Evolutionary conservation across 2,888 invertebrate genomes (phyloP), one percentile per base, ranked within the genome.

Genomic region (Eilema sororculum): DNA sequence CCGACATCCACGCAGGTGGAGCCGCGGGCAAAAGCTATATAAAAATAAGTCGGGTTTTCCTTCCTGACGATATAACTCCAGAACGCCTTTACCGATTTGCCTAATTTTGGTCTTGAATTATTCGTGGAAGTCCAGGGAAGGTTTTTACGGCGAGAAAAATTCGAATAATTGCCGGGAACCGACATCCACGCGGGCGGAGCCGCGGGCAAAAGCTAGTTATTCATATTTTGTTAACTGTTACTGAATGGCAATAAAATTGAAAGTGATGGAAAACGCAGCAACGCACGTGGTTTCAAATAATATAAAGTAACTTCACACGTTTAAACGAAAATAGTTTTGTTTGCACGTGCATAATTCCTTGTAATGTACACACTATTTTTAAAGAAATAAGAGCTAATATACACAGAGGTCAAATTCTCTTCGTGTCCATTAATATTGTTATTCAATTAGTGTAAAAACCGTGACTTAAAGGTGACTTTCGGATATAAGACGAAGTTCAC

Each of bases 401-500:
- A 30, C 30, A 28, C 20, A 30, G 9, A 30, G 60, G 30, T 60
- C 60, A 60, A 30, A 30, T 33, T 60, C 30, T 30, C 10, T 10
- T 60, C n/a, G 24, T 4, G 13, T 24, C 25, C 24, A 25, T 24
- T 12, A 57, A 56, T 57, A 65, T 30, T 33, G 16, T 33, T 13
- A 20, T 57, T 20, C 57, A 57, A 57, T 57, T 65, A 24, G 13
- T 57, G 20, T 65, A 33, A 72, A 69, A 72, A n/a, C 24, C 30
- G 12, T 46, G n/a, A 46, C 28, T 60, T 66, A 66, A 63, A 71
- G 62, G 61, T 78, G 64, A 60, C 64, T 76, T 68, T 63, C 69
- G 65, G 68, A 63, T 65, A 33, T 52, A 56, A 68, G 56, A 69
- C 71, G 73, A 85, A 86, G 85, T 84, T 84, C 85, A 84, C 78